Conservation (phyloP, 2,797 vertebrate species). For the Pseudochaenichthys georgianus region DNA sequence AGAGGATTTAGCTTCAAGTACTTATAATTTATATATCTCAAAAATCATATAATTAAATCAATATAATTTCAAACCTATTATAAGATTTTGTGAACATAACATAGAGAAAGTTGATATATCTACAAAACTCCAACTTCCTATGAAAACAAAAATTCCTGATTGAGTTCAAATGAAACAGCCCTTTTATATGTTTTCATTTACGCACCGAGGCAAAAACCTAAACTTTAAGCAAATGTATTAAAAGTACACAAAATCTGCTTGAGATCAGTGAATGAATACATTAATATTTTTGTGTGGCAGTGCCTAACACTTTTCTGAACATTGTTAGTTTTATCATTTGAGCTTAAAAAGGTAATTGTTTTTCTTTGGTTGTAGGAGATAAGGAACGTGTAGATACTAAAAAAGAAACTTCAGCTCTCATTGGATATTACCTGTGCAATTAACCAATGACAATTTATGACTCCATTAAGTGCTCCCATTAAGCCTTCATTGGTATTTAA, state of each 20-base stretch:
- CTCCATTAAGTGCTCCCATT: conserved; percentile 17
- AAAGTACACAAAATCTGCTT: neutral
- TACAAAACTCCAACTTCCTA: neutral
- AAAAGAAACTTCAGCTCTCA: neutral
- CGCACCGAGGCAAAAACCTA: neutral
- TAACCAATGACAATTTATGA: conserved; percentile 14
- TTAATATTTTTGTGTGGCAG: neutral
- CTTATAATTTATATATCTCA: neutral
- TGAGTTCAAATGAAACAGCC: neutral
- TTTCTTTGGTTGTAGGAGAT: neutral
- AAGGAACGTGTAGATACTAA: neutral
- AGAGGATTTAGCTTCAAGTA: neutral
- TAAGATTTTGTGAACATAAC: neutral
- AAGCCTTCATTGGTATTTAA: conserved; percentile 17
- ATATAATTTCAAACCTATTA: neutral
- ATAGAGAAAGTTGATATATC: neutral
- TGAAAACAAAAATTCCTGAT: neutral
- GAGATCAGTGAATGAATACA: neutral
- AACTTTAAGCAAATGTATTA: neutral
- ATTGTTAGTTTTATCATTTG: neutral
- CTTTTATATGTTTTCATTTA: neutral
- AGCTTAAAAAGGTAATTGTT: neutral
- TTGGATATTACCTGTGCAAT: neutral
- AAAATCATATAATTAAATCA: neutral
- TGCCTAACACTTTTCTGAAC: neutral